Evolutionary conservation across 2,888 invertebrate genomes (phyloP).

Genomic region (Synanthedon vespiformis): DNA sequence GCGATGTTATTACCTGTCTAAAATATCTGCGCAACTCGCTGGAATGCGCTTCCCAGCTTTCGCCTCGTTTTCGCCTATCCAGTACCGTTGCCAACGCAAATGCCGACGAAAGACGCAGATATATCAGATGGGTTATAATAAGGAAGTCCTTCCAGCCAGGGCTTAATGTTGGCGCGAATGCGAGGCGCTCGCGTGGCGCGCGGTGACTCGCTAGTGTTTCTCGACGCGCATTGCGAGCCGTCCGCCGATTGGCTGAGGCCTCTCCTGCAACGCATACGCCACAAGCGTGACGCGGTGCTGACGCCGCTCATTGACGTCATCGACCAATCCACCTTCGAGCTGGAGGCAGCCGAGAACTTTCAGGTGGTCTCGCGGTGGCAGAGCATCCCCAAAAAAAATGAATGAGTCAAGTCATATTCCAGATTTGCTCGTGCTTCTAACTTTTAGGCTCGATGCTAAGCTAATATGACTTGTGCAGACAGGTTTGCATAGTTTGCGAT

Average conservation of each 20-base stretch:
- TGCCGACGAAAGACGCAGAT: no score
- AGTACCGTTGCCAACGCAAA: no score
- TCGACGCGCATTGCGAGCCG: conserved; percentile 93
- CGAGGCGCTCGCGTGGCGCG: conserved; percentile 84
- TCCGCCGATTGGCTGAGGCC: conserved; percentile 88
- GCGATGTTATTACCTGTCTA: no score
- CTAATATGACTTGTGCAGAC: no score
- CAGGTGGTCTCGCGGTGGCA: conserved; percentile 29
- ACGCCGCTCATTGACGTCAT: conserved; percentile 97
- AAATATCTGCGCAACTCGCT: no score
- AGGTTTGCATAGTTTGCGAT: no score
- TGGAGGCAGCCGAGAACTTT: conserved; percentile 34
- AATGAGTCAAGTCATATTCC: no score
- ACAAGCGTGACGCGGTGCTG: conserved; percentile 81
- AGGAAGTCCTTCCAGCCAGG: conserved; percentile 66
- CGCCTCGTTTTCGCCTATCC: no score
- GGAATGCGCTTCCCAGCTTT: no score
- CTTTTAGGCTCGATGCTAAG: no score
- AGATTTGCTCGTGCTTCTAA: no score
- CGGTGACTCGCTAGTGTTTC: conserved; percentile 86
- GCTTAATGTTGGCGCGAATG: conserved; percentile 89
- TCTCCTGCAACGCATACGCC: conserved; percentile 79
- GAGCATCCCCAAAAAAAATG: neutral
- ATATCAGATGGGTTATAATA: no score
- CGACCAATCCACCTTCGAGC: conserved; percentile 78